A percentile compares a stretch with the other conserved stretches of the same genome.
phyloP scores from a whole-genome alignment of 2,797 vertebrate genomes.

The Hylomyscus alleni region DNA sequence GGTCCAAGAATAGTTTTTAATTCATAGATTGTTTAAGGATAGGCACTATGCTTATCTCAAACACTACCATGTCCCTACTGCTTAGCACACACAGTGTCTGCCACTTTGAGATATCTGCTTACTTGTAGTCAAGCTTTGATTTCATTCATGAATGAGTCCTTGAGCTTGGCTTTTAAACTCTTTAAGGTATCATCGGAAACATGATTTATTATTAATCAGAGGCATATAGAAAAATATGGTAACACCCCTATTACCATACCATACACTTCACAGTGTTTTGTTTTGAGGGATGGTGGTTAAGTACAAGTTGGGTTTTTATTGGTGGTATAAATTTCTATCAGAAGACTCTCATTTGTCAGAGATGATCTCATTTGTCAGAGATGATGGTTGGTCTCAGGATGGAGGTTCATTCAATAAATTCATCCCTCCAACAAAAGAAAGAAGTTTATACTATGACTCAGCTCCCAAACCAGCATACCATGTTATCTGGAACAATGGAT shows the following conservation, averaged over 20 bases:
- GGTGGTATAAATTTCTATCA: neutral
- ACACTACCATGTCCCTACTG: neutral
- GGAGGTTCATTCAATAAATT: neutral
- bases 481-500: neutral
- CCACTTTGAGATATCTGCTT: neutral
- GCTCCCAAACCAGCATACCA: neutral
- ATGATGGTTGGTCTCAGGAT: neutral
- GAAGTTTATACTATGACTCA: neutral
- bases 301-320: neutral
- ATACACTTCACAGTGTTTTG: neutral
- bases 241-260: neutral
- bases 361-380: too few species aligned
- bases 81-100: conserved; percentile 45
- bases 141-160: neutral
- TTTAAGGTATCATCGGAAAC: neutral
- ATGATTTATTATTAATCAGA: neutral
- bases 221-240: neutral
- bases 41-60: neutral
- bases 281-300: neutral
- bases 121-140: neutral
- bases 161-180: neutral
- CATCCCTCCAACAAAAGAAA: neutral
- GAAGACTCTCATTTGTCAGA: neutral
- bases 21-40: neutral
- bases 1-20: neutral